Evolutionary conservation across 2,797 vertebrate species (phyloP).

Genomic region (Lacerta viridis): DNA sequence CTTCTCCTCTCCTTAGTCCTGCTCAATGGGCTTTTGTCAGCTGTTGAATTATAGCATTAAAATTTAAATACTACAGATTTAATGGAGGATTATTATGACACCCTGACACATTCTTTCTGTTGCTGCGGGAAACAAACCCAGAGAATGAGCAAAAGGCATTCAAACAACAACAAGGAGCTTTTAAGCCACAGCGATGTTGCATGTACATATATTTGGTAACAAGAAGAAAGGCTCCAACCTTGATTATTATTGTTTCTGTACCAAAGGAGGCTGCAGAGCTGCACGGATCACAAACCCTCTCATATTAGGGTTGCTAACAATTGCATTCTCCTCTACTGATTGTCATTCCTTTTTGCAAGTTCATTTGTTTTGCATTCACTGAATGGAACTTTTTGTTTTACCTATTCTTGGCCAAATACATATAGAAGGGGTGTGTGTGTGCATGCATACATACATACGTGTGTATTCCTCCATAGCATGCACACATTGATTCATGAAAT

Average conservation of each 20-base stretch:
- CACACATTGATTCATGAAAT: neutral
- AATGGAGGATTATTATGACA: constrained; percentile 89
- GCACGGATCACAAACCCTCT: constrained; percentile 60
- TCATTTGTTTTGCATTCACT: constrained; percentile 59
- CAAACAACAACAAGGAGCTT: constrained; percentile 58
- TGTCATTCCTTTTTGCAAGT: constrained; percentile 63
- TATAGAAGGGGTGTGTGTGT: neutral
- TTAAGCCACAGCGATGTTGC: constrained; percentile 59
- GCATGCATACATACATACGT: neutral
- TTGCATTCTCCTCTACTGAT: constrained; percentile 54
- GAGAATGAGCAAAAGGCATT: constrained; percentile 75
- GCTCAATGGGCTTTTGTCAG: constrained; percentile 87
- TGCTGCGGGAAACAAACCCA: constrained; percentile 80
- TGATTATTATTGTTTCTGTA: constrained; percentile 41
- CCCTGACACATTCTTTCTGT: constrained; percentile 82
- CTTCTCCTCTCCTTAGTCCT: constrained; percentile 79
- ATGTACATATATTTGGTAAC: constrained; percentile 56
- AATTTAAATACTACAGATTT: constrained; percentile 87
- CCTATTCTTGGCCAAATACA: neutral
- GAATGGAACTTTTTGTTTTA: constrained; percentile 57
- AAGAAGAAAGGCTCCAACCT: constrained; percentile 65
- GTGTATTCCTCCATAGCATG: neutral
- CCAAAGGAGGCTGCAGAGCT: constrained; percentile 15
- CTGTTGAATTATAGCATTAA: constrained; percentile 88
- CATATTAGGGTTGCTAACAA: constrained; percentile 37